These are phyloP conservation scores for Pampusana beccarii DNA, from an alignment of 2,113 vertebrate species.

Conservation along the genomic window DNA sequence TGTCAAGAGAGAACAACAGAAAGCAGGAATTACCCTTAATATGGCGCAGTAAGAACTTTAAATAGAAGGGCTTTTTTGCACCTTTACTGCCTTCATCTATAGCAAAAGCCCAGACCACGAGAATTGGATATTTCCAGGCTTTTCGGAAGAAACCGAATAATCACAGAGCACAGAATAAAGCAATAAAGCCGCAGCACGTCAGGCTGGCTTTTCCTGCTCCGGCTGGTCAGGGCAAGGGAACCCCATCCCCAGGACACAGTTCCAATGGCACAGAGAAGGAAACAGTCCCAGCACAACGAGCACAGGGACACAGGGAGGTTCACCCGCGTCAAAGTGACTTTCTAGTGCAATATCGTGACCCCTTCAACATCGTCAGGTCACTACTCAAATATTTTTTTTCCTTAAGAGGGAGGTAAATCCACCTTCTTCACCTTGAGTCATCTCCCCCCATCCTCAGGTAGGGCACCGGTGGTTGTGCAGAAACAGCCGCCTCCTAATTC, in stretches of 20 bases:
- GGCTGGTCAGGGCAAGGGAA: background rate
- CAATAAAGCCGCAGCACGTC: background rate
- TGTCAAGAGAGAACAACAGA: background rate
- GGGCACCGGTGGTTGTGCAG: background rate
- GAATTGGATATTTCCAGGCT: background rate
- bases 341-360: conserved; percentile 51
- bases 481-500: background rate
- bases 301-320: background rate
- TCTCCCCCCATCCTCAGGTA: background rate
- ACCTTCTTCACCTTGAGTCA: background rate
- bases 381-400: background rate
- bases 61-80: background rate
- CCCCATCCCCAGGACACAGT: background rate
- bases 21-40: background rate
- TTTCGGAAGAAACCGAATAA: background rate
- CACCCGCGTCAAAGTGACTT: background rate
- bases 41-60: background rate
- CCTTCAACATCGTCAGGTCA: background rate
- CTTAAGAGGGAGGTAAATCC: background rate
- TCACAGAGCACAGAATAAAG: background rate
- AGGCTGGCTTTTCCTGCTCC: background rate
- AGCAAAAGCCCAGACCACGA: background rate
- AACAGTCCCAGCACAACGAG: background rate
- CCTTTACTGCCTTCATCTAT: background rate
- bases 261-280: conserved; percentile 22